Conservation (phyloP, 1,140 invertebrate genomes). For the Eumaeus atala region DNA sequence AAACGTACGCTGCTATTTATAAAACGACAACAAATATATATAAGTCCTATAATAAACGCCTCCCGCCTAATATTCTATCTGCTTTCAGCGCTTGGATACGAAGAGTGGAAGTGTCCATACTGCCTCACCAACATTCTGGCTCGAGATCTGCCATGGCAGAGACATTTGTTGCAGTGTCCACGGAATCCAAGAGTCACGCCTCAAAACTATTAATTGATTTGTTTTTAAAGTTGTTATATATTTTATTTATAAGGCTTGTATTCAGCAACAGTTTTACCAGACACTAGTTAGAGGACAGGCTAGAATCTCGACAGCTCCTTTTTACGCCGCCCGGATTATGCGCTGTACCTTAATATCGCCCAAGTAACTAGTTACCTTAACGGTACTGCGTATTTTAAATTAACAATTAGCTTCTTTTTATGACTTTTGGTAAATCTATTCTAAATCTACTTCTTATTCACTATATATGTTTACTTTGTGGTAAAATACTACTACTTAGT, state of each 20-base stretch:
- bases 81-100: conserved; percentile 50
- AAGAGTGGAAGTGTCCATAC: conserved; percentile 68
- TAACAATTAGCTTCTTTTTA: background rate
- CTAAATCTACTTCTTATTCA: background rate
- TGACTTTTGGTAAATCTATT: background rate
- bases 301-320: no score
- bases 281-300: no score
- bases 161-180: conserved; percentile 65
- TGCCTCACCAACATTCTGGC: conserved; percentile 60
- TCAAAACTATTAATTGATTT: conserved; percentile 15
- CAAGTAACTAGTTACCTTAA: background rate
- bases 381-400: background rate
- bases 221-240: no score
- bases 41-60: no score
- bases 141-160: conserved; percentile 60
- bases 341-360: no score
- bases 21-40: no score
- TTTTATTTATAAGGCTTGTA: no score
- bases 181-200: conserved; percentile 48
- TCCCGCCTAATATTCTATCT: background rate
- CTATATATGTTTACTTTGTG: background rate
- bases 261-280: no score
- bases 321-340: no score
- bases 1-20: no score
- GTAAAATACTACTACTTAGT: background rate